Evolutionary conservation across 2,888 invertebrate species (phyloP).

Genomic region (Smittia sp.): DNA sequence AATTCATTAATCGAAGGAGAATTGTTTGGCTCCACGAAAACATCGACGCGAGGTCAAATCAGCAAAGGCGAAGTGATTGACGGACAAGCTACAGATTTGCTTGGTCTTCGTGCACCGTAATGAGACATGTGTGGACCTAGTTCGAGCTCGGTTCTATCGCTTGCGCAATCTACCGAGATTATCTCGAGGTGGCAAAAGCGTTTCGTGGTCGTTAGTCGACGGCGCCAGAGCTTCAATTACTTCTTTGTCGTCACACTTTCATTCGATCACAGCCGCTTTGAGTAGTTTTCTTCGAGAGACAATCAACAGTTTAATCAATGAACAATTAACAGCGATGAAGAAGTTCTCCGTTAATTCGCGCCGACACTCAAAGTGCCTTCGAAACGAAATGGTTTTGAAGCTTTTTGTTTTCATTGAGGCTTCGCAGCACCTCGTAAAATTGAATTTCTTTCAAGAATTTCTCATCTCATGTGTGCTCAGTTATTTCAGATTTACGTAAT

Average conservation of each 20-base stretch:
- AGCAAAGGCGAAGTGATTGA: not conserved
- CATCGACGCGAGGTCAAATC: not conserved
- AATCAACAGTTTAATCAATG: not conserved
- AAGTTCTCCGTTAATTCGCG: not conserved
- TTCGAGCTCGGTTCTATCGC: not conserved
- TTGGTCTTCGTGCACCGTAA: not conserved
- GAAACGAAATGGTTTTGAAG: not conserved
- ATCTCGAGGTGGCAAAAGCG: too few relatives aligned
- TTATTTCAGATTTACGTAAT: constrained; percentile 4
- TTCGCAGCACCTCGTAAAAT: constrained; percentile 17
- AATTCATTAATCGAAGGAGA: not conserved
- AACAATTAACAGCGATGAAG: not conserved
- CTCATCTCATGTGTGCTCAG: not conserved
- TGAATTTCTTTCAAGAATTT: constrained; percentile 16
- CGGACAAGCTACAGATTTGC: constrained; percentile 3
- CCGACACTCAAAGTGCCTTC: not conserved
- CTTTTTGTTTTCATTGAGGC: constrained; percentile 13
- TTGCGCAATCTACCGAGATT: not conserved
- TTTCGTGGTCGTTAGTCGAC: not conserved
- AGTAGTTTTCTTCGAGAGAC: too few relatives aligned
- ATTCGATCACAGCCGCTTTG: too few relatives aligned
- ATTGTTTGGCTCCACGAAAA: not conserved
- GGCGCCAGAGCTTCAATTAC: not conserved
- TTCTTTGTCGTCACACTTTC: not conserved
- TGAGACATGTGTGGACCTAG: too few relatives aligned